Base-by-base conservation (phyloP, 2,113 vertebrate species). In the Gymnobelideus leadbeateri region DNA sequence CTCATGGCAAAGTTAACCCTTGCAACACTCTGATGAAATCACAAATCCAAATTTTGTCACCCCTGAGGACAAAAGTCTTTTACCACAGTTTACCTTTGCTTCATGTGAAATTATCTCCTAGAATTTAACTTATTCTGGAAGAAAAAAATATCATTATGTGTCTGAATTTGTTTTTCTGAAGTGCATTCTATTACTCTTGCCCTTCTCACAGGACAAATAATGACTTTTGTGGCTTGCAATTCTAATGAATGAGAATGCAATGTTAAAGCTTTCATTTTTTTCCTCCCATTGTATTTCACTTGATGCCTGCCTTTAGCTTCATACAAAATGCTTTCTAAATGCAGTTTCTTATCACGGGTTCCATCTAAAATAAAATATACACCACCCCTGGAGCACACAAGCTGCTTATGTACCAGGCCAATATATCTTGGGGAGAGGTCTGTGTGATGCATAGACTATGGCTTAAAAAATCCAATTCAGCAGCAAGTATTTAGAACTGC, bases 331-430 rank as follows among this genome's bases (percentile, higher is more conserved):
- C 96, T 97, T 96, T 98, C 96, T 95, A 95, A 97, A 97, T 98
- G 97, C 97, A 95, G 96, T 98, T 97, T 97, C 97, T 98, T 98
- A 98, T 97, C 96, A 89, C 96, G 95, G 46, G 91, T 94, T 97
- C 94, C 95, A 97, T 96, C 97, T 84, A 95, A 96, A 96, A 97
- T 98, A 98, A 98, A 97, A 98, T 97, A 95, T 93, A 97, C 49
- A 54, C 55, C 49, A 94, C 93, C 97, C 97, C 95, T 94, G 96
- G 96, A 97, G 98, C 97, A 95, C 96, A 92, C 98, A 97, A 96
- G 96, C 96, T 98, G 98, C 97, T 97, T 97, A 94, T 51, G 96
- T 96, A 94, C 94, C 94, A 95, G 93, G 96, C 96, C 96, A 96
- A 92, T 98, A 95, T 95, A 97, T 97, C 96, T 97, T 96, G 94